Evolutionary conservation across 2,888 invertebrate species (phyloP), one percentile per base, ranked within the genome.

Genomic region (Ligdia adustata): DNA sequence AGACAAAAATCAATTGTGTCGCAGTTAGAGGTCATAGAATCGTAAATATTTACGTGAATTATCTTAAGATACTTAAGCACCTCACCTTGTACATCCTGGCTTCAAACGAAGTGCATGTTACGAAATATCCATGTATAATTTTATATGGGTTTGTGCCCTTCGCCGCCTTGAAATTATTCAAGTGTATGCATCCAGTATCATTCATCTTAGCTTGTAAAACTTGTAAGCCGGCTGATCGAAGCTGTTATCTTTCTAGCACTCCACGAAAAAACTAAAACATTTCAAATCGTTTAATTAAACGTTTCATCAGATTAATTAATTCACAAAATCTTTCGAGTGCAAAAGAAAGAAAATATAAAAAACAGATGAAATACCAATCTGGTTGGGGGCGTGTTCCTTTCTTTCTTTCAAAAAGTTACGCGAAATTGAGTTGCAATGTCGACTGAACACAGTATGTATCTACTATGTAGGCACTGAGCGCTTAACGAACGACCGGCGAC

Each of bases 51-150:
- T 35, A 50, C 40, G 27, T 20, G 12, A 5, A 9, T n/a, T n/a
- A 15, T 1, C 14, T 16, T 31, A 16, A 26, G 1, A 20, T 7
- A 13, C 9, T 7, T 26, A 9, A 26, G 18, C 24, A 37, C 59
- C 74, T 74, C 73, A 97, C 97, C 95, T 97, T 97, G 70, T 95
- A 93, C 82, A 93, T 93, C 67, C 96, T 93, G 60, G 95, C 95
- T 85, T 95, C 95, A 63, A 92, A 92, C 54, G 95, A 94, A 43
- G 95, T 93, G 79, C 96, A 95, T 57, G 96, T 93, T 46, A 96
- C 95, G 83, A 98, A 97, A 87, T 95, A 96, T 57, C 95, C 94
- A 90, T 97, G 96, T 66, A 98, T 94, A 66, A 97, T 92, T 87
- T 92, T 92, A 79, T 94, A 95, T 33, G 94, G 93, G 78, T 93